Evolutionary conservation across 2,113 vertebrate genomes (phyloP).

Genomic region (Tylochromis polylepis): DNA sequence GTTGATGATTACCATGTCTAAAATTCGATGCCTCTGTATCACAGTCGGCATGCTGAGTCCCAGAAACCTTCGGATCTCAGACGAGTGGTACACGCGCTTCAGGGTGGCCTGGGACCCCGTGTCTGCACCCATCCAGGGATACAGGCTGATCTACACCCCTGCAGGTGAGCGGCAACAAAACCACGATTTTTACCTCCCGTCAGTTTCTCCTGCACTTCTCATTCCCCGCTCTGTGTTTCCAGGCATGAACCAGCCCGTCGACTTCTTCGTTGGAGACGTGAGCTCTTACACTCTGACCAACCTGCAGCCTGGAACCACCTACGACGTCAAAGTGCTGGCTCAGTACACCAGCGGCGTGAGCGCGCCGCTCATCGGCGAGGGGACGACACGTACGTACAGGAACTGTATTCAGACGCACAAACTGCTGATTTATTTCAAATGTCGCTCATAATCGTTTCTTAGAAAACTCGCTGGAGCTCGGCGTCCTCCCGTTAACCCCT

Average conservation of each 20-base stretch:
- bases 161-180: constrained; percentile 73
- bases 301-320: constrained; percentile 87
- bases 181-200: not conserved
- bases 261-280: constrained; percentile 91
- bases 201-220: not conserved
- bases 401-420: too few species aligned
- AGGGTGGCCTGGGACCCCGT: constrained; percentile 92
- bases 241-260: constrained; percentile 82
- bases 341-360: constrained; percentile 88
- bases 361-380: constrained; percentile 80
- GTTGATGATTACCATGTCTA: not conserved
- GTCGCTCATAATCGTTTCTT: not conserved
- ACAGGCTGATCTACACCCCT: constrained; percentile 88
- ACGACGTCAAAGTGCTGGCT: constrained; percentile 87
- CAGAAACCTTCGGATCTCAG: constrained; percentile 88
- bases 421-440: not conserved
- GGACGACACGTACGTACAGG: constrained; percentile 83
- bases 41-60: constrained; percentile 87
- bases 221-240: not conserved
- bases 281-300: constrained; percentile 88
- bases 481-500: not conserved
- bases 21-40: not conserved
- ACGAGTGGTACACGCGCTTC: constrained; percentile 99
- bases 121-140: constrained; percentile 87
- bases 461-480: not conserved